A percentile compares a stretch with the other conserved stretches of the same genome.
These are phyloP conservation scores for Ascaphus truei DNA, from an alignment of 2,113 vertebrate genomes.

Conservation along the genomic window DNA sequence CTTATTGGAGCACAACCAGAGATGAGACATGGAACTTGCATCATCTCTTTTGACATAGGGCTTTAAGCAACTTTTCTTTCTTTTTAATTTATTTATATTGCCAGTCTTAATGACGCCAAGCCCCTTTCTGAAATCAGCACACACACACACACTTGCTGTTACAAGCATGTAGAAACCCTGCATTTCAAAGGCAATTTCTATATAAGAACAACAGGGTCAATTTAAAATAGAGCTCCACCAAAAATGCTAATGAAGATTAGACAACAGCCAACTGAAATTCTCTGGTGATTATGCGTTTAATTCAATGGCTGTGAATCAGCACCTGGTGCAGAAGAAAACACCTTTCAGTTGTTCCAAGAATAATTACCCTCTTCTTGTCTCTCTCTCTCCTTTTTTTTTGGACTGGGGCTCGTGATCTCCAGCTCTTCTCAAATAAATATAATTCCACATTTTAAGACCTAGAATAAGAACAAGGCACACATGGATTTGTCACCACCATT, in stretches of 20 bases:
- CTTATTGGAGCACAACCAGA: too few relatives aligned
- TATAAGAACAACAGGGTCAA: conserved; percentile 43
- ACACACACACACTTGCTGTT: conserved; percentile 46
- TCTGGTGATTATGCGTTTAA: conserved; percentile 49
- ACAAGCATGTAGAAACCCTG: conserved; percentile 43
- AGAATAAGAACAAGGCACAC: too few relatives aligned
- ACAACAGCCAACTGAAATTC: conserved; percentile 48
- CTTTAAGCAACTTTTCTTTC: too few relatives aligned
- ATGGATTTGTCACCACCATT: too few relatives aligned
- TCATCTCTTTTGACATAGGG: too few relatives aligned
- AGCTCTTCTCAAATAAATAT: too few relatives aligned
- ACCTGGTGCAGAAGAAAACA: conserved; percentile 47
- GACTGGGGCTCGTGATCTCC: too few relatives aligned
- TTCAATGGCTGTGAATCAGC: conserved; percentile 46
- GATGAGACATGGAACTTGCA: too few relatives aligned
- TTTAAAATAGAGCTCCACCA: conserved; percentile 57
- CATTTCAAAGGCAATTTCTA: conserved; percentile 56
- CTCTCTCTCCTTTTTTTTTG: too few relatives aligned
- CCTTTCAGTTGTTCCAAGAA: conserved; percentile 38
- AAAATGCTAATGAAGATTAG: conserved; percentile 66
- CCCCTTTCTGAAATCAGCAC: too few relatives aligned
- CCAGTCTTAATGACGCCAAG: conserved; percentile 56
- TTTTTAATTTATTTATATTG: conserved; percentile 47
- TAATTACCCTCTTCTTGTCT: neutral
- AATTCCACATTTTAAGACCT: too few relatives aligned